These are phyloP conservation scores for Podotricha telesiphe DNA, from an alignment of 2,888 invertebrate genomes.

Conservation along the genomic window DNA sequence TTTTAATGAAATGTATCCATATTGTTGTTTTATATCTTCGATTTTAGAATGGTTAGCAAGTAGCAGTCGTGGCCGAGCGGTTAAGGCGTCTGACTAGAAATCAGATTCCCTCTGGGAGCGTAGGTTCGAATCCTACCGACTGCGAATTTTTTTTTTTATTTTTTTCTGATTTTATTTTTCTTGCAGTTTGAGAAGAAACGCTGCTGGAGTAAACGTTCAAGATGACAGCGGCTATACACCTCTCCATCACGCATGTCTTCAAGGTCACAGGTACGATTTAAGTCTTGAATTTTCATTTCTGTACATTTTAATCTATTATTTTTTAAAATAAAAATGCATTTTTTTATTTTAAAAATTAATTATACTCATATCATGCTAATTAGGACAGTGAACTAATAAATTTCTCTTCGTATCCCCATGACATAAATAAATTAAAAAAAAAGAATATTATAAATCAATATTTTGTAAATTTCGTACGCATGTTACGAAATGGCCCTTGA, in stretches of 20 bases:
- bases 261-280: slow-evolving; percentile 92
- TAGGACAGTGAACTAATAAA: no score
- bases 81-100: slow-evolving; percentile 95
- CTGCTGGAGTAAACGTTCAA: slow-evolving; percentile 96
- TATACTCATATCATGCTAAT: no score
- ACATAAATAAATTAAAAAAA: no score
- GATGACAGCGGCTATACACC: slow-evolving; percentile 97
- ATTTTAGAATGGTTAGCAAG: not conserved
- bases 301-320: not conserved
- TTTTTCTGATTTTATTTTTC: slow-evolving; percentile 50
- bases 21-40: not conserved
- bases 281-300: not conserved
- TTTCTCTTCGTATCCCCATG: no score
- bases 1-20: no score
- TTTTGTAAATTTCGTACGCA: no score
- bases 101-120: slow-evolving; percentile 95
- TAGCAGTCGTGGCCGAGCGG: slow-evolving; percentile 93
- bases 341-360: no score
- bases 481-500: no score
- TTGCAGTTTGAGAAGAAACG: slow-evolving; percentile 90
- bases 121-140: slow-evolving; percentile 94
- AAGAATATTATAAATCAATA: no score
- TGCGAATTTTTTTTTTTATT: slow-evolving; percentile 34
- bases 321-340: not conserved
- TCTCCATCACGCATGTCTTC: slow-evolving; percentile 96